Evolutionary conservation across 2,113 vertebrate species (phyloP).

Genomic region (Meriones unguiculatus): DNA sequence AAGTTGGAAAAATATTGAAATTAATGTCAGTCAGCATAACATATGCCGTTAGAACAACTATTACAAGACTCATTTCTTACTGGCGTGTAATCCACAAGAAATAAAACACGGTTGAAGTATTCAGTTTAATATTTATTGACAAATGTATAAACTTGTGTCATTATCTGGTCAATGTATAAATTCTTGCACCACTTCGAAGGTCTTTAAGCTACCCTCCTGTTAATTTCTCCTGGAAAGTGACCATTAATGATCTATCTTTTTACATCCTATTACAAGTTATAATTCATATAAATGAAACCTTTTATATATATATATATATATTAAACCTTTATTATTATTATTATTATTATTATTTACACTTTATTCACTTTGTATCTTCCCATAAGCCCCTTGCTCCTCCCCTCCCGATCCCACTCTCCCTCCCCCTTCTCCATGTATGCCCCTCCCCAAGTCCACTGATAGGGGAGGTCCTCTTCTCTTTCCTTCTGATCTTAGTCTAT

Average conservation of each 20-base stretch:
- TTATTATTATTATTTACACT: no score
- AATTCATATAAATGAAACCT: neutral
- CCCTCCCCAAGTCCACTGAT: no score
- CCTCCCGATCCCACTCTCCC: no score
- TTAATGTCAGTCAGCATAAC: neutral
- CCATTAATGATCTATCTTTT: neutral
- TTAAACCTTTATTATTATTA: no score
- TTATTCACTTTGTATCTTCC: no score
- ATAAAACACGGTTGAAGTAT: neutral
- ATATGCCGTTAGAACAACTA: neutral
- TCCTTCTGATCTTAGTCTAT: no score
- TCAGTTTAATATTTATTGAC: neutral
- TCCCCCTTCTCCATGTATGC: no score
- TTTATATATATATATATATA: no score
- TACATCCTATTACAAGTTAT: neutral
- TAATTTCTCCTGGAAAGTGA: neutral
- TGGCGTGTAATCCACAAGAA: neutral
- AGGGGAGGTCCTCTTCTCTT: no score
- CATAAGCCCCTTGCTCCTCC: no score
- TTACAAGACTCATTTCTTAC: neutral
- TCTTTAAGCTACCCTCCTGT: neutral
- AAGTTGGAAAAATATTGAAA: neutral
- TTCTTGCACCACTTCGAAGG: neutral
- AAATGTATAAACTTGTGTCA: neutral
- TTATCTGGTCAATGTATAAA: neutral